Base-by-base conservation (phyloP, 1,140 invertebrate species). In the Panonychus citri region DNA sequence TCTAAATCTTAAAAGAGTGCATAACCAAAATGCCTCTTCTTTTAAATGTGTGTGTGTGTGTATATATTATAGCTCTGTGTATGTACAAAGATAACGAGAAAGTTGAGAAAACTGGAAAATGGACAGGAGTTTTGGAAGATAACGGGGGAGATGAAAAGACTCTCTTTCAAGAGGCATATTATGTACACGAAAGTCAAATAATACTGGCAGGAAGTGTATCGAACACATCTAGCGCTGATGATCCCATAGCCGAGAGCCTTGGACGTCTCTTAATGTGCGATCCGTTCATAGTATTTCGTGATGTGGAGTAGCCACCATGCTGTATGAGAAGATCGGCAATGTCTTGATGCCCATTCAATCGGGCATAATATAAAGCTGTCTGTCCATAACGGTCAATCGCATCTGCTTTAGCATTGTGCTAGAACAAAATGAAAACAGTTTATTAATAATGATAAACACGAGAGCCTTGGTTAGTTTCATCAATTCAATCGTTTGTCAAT, bases 341-440 rank as follows among this genome's bases (percentile, higher is more conserved):
- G 53, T 76, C 79, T 61, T 74, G 67, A 43, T 75, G 76, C 12
- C 28, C 24, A 28, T 51, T 51, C 17, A 77, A 78, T 57, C 76
- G 72, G 3, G 85, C 85, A 65, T 85, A 84, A 46, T 80, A 80
- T 65, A 87, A 71, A 56, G 83, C 83, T 24, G 82, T 85, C 59
- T 81, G 73, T 27, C 82, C 82, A 67, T 88, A 82, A 57, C 83
- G 79, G 66, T 89, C 84, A 34, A 82, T 71, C 54, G 78, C 77
- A 63, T 81, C 80, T 1, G 83, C 79, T 68, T 85, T 82, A 17
- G 83, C 84, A 67, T 83, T 81, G 66, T 86, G 77, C 85, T 87
- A 57, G 59, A 60, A 64, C 58, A 57, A 49, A 57, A 60, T 58
- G 54, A 24, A 63, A 58, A 24, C 17, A n/a, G 40, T 54, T 30